Conservation (phyloP, 1,140 invertebrate genomes). For the Brachionus asplanchnoidis region DNA sequence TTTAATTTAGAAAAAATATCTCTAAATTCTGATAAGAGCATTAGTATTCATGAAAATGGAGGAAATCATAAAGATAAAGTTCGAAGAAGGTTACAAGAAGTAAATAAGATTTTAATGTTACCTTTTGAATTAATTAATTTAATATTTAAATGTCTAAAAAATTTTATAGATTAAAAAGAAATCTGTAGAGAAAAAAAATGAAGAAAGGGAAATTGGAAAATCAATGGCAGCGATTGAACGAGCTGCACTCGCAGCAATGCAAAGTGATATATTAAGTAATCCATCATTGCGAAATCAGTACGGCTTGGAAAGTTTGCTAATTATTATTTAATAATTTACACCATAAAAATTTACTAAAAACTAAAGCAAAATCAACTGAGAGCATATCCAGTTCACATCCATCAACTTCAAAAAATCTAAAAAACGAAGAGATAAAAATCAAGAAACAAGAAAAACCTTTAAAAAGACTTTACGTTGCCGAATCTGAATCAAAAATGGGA, state of each 20-base stretch:
- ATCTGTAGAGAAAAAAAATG: background rate
- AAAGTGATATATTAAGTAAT: background rate
- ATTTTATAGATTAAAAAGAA: conserved; percentile 28
- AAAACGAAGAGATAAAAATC: background rate
- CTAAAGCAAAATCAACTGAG: background rate
- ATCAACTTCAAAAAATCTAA: background rate
- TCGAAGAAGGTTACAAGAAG: background rate
- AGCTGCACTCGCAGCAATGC: conserved; percentile 15
- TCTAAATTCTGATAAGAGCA: background rate
- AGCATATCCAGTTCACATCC: background rate
- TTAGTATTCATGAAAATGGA: conserved; percentile 37
- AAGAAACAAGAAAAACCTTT: background rate
- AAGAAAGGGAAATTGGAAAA: background rate
- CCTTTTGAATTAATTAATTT: background rate
- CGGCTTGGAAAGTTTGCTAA: background rate
- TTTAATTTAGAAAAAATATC: background rate
- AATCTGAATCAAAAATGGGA: background rate
- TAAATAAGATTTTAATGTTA: background rate
- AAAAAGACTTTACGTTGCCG: background rate
- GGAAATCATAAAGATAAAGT: conserved; percentile 27
- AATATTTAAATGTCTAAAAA: background rate
- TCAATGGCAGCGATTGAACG: conserved; percentile 35
- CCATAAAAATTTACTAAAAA: background rate
- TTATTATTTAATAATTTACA: background rate
- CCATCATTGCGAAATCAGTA: conserved; percentile 26